Evolutionary conservation across 1,140 invertebrate species (phyloP), one percentile per base, ranked within the genome.

Genomic region (Camponotus pennsylvanicus): DNA sequence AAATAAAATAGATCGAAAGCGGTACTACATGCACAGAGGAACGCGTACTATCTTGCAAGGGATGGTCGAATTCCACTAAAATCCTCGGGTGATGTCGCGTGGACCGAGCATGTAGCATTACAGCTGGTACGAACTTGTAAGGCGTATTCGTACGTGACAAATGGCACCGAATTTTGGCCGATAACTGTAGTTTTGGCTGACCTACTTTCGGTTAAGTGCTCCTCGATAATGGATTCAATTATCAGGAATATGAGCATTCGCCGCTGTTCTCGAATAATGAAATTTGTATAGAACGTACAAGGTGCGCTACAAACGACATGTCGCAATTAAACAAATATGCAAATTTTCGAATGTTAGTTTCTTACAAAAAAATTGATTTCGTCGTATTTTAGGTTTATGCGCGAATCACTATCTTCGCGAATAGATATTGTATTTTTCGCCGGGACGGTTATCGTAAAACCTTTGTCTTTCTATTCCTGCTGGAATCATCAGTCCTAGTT

Each of bases 141-240:
- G 57, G 32, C 13, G 27, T 69, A 34, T 82, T 71, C 59, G 40
- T 59, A 45, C 55, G 37, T 42, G 79, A 45, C 79, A 73, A 73
- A 73, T 45, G 27, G 52, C 27, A 21, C 1, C 40, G 55, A 83
- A 61, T 83, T 83, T 73, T 18, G 49, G 40, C 49, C 40, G 69
- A 75, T 63, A 73, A 63, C 69, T 34, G 57, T 75, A 61, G 42
- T 73, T 59, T 61, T 45, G 40, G 40, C 11, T 63, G 79, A 37
- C 55, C 69, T 42, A 75, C n/a, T 63, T 83, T 57, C 59, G 69
- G n/a, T 61, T 83, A 83, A 75, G 27, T 45, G 11, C 27, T 34
- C 18, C 64, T 32, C 40, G 27, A 83, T 83, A 71, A 59, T 73
- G 67, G 37, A 82, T 82, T 59, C 18, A 73, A 73, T 82, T 82